Base-by-base conservation (phyloP, 2,797 vertebrate genomes). In the Melanogrammus aeglefinus region DNA sequence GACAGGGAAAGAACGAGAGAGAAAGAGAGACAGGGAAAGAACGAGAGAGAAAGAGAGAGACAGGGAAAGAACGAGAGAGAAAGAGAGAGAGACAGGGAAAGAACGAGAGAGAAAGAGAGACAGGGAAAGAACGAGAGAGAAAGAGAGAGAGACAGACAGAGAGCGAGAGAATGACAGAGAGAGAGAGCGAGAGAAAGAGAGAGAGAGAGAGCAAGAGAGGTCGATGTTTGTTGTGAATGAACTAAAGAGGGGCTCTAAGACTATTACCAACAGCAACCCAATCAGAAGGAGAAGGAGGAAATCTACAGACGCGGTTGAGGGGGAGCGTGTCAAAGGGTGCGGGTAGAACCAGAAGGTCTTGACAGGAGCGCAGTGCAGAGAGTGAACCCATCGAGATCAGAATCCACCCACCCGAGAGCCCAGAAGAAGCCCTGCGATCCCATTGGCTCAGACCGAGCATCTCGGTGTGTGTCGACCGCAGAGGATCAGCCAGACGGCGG, bases 381-480 rank as follows among this genome's bases (percentile, higher is more conserved):
- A 31, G 27, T 16, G 33, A 35, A 35, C 70, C 31, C 3, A 7
- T 33, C 1, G 31, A 35, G 29, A 16, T 72, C 70, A 72, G 70
- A 72, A 72, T 2, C 70, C 7, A 66, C 7, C 57, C 21, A 27
- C 57, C 57, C 5, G 21, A 21, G 6, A 57, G 51, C 51, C 18
- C 51, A 72, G 16, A 0, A 47, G 72, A 81, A 74, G 81, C 51
- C 51, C 79, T 70, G 75, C 74, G 14, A 70, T 57, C 27, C 36
- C 77, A 88, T 85, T 80, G 81, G 76, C 83, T 85, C 38, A 83
- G 51, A 21, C 21, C 4, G 74, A 84, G 80, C 76, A 31, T 74
- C 77, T 79, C 77, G 66, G 81, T 14, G 70, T 14, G 70, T 75
- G 57, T 41, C 39, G n/a, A 66, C 57, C 57, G 9, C 21, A 66